Evolutionary conservation across 1,140 invertebrate species (phyloP).

Genomic region (Gryon sp.): DNA sequence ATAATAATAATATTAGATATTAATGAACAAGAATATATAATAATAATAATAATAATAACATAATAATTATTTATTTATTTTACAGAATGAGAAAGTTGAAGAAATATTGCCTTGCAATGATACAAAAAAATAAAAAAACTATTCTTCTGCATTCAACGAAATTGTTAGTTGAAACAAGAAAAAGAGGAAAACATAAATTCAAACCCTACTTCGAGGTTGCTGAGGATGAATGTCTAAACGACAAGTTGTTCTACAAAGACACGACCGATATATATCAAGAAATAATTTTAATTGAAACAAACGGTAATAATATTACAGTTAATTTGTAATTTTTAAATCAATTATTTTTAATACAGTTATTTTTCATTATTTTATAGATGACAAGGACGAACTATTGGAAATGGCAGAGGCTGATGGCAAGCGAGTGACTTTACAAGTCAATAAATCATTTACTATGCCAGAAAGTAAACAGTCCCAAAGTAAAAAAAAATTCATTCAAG

Average conservation of each 20-base stretch:
- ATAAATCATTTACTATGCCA: background rate
- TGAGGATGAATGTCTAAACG: background rate
- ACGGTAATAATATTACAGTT: background rate
- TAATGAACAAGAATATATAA: too few species aligned
- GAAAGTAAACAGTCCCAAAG: background rate
- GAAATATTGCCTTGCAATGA: too few species aligned
- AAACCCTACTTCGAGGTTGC: background rate
- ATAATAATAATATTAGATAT: too few species aligned
- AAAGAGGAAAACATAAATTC: background rate
- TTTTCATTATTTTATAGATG: background rate
- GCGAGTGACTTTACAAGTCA: background rate
- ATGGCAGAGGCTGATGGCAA: background rate
- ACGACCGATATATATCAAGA: background rate
- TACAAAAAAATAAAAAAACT: background rate
- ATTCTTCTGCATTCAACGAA: background rate
- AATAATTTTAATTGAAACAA: background rate
- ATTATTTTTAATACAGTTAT: constrained; percentile 1
- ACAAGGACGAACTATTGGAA: background rate
- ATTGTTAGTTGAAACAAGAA: background rate
- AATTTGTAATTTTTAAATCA: background rate
- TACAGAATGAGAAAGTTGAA: too few species aligned
- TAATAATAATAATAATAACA: too few species aligned
- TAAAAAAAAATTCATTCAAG: background rate
- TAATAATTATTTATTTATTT: too few species aligned
- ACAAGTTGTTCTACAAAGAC: background rate